Evolutionary conservation across 2,113 vertebrate genomes (phyloP).

Genomic region (Atractosteus spatula): DNA sequence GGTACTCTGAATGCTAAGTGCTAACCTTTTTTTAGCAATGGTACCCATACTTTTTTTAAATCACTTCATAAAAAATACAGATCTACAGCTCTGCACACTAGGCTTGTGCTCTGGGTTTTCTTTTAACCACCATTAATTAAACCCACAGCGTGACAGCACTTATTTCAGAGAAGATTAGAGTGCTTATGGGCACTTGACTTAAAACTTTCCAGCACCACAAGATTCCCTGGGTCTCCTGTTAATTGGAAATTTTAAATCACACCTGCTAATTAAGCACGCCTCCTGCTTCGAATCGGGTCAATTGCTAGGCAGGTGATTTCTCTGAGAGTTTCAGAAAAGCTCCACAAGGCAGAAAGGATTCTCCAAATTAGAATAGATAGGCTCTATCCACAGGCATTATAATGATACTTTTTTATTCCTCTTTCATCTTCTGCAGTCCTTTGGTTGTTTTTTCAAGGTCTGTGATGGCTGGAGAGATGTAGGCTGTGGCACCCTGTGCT

Average conservation of each 20-base stretch:
- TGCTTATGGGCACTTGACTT: not conserved
- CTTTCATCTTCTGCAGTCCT: conserved; percentile 15
- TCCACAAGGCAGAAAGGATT: not conserved
- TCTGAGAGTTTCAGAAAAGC: not conserved
- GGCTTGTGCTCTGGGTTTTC: too few species aligned
- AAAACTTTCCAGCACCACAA: not conserved
- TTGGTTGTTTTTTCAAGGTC: not conserved
- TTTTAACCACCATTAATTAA: not conserved
- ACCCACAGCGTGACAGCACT: not conserved
- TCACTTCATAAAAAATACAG: too few species aligned
- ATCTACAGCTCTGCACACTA: too few species aligned
- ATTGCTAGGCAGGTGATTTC: not conserved
- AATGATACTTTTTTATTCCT: not conserved
- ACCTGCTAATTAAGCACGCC: conserved; percentile 16
- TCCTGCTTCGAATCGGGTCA: not conserved
- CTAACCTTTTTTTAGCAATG: too few species aligned
- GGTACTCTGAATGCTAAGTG: too few species aligned
- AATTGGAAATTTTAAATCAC: conserved; percentile 7
- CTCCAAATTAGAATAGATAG: conserved; percentile 16
- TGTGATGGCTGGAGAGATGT: not conserved
- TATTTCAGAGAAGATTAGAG: too few species aligned
- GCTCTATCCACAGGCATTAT: not conserved
- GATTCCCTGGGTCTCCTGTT: not conserved
- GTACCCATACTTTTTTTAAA: too few species aligned
- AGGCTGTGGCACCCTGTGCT: not conserved